These are phyloP conservation scores for Opisthograptis luteolata DNA, from an alignment of 2,888 invertebrate genomes.

Conservation along the genomic window DNA sequence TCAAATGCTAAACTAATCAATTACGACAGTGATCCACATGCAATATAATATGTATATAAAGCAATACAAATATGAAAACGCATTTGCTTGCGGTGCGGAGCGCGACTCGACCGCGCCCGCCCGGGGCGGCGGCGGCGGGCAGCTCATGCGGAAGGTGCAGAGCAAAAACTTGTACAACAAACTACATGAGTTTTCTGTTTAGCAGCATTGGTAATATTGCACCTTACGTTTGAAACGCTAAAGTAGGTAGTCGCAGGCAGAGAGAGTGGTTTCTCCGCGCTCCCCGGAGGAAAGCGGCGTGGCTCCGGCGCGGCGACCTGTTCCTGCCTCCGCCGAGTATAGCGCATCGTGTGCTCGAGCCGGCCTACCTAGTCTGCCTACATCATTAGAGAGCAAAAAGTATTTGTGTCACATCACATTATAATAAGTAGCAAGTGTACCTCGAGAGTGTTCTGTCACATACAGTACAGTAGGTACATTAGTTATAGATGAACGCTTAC, in stretches of 20 bases:
- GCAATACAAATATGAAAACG: conserved; percentile 17
- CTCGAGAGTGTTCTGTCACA: too few species aligned
- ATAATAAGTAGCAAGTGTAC: not conserved
- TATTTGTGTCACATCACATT: conserved; percentile 8
- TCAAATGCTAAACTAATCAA: too few species aligned
- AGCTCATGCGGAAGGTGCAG: conserved; percentile 7
- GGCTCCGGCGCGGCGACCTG: conserved; percentile 16
- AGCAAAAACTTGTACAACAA: conserved; percentile 21
- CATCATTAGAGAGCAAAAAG: conserved; percentile 3
- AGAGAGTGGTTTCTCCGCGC: conserved; percentile 18
- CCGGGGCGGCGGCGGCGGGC: conserved; percentile 4
- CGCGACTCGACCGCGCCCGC: not conserved
- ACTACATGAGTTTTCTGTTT: conserved; percentile 9
- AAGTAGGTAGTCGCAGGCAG: not conserved
- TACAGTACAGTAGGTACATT: not conserved
- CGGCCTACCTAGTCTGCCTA: too few species aligned
- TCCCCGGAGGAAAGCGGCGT: conserved; percentile 27
- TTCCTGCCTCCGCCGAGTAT: conserved; percentile 7
- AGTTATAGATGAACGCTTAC: too few species aligned
- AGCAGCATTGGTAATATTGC: not conserved
- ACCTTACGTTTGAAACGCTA: conserved; percentile 3
- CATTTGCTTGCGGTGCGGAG: conserved; percentile 6
- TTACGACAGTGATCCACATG: conserved; percentile 3
- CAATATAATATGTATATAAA: not conserved
- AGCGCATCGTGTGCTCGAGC: too few species aligned